Conservation (phyloP, 2,113 vertebrate genomes). For the rat (Rattus norvegicus) region DNA sequence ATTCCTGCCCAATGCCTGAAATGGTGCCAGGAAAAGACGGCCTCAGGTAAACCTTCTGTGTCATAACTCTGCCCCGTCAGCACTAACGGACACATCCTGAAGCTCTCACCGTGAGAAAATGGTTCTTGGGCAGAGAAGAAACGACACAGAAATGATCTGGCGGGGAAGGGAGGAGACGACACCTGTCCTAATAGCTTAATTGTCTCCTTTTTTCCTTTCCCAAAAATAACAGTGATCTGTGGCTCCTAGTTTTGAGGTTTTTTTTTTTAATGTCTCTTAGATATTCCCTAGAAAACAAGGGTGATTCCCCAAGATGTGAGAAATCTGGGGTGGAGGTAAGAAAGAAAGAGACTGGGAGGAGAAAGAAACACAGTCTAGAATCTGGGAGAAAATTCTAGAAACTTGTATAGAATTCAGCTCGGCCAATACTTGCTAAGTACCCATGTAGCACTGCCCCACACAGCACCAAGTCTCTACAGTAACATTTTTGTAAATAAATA, state of each 20-base stretch:
- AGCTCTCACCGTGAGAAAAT: background rate
- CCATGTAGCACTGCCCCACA: background rate
- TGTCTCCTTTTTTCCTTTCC: background rate
- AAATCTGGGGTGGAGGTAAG: background rate
- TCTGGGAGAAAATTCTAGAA: conserved; percentile 1
- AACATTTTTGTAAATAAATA: background rate
- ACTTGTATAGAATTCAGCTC: background rate
- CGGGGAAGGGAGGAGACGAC: fast-evolving
- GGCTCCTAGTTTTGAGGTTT: background rate
- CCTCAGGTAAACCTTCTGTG: background rate
- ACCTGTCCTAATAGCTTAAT: background rate
- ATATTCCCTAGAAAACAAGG: background rate
- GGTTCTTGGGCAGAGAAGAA: background rate
- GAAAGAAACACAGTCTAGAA: background rate
- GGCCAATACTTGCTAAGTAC: background rate
- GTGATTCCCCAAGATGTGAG: background rate
- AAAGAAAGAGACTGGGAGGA: background rate
- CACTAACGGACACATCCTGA: background rate
- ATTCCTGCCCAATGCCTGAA: background rate
- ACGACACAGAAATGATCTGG: background rate
- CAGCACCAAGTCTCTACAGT: background rate
- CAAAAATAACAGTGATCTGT: background rate
- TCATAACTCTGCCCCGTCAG: background rate
- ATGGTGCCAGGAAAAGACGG: background rate
- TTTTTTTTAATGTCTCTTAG: background rate